Evolutionary conservation across 2,888 invertebrate genomes (phyloP).

Genomic region (Gortyna flavago): DNA sequence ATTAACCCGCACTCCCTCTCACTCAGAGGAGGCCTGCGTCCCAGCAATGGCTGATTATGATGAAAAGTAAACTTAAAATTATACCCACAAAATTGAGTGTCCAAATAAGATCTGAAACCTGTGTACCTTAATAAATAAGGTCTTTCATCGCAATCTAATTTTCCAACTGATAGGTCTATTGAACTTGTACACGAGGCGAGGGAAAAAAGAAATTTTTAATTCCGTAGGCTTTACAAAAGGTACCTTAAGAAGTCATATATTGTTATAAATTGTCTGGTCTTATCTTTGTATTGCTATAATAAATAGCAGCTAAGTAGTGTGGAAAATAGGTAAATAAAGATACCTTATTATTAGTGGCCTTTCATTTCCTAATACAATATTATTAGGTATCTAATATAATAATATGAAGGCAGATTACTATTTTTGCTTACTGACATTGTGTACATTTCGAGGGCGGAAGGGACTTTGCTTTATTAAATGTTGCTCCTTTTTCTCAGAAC

Average conservation of each 20-base stretch:
- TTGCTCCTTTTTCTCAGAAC: background rate
- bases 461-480: background rate
- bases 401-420: constrained; percentile 1
- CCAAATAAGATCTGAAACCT: constrained; percentile 22
- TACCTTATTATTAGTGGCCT: constrained; percentile 17
- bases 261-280: constrained; percentile 9
- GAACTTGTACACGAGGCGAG: constrained; percentile 24
- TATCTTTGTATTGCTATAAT: constrained; percentile 12
- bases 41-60: too few relatives aligned
- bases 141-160: constrained; percentile 15
- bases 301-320: constrained; percentile 4
- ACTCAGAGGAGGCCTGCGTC: too few relatives aligned
- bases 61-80: background rate
- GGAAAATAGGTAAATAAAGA: background rate
- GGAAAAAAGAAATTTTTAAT: constrained; percentile 27
- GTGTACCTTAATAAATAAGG: constrained; percentile 14
- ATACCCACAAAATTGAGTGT: constrained; percentile 6
- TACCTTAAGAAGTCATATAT: background rate
- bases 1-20: too few relatives aligned
- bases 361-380: constrained; percentile 13
- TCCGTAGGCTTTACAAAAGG: constrained; percentile 15
- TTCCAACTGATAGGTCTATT: constrained; percentile 29
- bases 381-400: background rate
- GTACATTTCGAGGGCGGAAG: background rate
- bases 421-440: constrained; percentile 16